Conservation (phyloP, 2,888 invertebrate genomes). For the Phorcus lineatus region DNA sequence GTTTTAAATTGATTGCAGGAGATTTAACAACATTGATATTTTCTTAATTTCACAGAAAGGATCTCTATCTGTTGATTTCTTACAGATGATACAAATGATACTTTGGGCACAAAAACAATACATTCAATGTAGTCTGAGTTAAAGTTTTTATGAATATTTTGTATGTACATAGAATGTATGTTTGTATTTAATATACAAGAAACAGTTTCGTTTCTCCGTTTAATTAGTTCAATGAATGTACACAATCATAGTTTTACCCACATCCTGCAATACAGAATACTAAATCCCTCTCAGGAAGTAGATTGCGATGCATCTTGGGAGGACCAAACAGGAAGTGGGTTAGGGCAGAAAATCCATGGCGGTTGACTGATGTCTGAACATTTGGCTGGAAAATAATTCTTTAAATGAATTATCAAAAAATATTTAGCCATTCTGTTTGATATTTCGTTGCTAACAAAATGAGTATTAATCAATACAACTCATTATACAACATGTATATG, state of each 20-base stretch:
- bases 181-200: too few relatives aligned
- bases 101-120: too few relatives aligned
- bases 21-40: too few relatives aligned
- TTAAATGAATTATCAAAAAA: background rate
- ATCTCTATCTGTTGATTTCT: too few relatives aligned
- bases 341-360: slow-evolving; percentile 64
- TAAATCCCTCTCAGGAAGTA: slow-evolving; percentile 74
- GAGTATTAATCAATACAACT: background rate
- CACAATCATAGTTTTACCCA: slow-evolving; percentile 59
- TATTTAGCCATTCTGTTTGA: background rate
- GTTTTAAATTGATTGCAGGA: too few relatives aligned
- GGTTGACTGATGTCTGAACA: slow-evolving; percentile 55
- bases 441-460: background rate
- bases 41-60: too few relatives aligned
- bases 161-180: too few relatives aligned
- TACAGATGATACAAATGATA: too few relatives aligned
- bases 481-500: background rate
- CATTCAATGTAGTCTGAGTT: too few relatives aligned
- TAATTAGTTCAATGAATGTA: background rate
- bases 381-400: slow-evolving; percentile 46
- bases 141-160: too few relatives aligned
- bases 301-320: slow-evolving; percentile 73
- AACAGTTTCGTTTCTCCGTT: too few relatives aligned
- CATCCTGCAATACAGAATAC: slow-evolving; percentile 77
- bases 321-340: slow-evolving; percentile 75